Percentiles rank a stretch among this genome's conserved stretches.
These are phyloP conservation scores for Thereva nobilitata DNA, from an alignment of 2,888 invertebrate genomes.

Conservation along the genomic window DNA sequence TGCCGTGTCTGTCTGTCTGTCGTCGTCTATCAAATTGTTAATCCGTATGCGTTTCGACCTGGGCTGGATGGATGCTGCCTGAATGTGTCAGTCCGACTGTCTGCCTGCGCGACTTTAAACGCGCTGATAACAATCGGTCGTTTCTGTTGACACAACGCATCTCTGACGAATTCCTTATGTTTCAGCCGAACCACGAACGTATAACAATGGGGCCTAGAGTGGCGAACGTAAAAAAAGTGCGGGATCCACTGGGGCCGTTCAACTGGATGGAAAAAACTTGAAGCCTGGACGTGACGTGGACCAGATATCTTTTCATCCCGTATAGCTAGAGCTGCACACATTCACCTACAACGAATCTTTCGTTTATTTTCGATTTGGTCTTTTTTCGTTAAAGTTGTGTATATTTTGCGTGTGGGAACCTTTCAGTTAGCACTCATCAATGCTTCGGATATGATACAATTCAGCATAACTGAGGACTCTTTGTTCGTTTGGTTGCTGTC, in stretches of 20 bases:
- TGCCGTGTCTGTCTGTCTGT: background rate
- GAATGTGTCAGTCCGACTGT: constrained; percentile 26
- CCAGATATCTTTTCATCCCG: constrained; percentile 3
- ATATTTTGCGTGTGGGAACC: constrained; percentile 33
- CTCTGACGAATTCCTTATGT: constrained; percentile 35
- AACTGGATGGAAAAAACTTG: constrained; percentile 14
- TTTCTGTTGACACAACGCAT: constrained; percentile 35
- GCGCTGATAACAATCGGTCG: constrained; percentile 36
- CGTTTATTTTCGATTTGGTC: background rate
- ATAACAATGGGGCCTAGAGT: constrained; percentile 25
- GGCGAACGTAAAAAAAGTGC: constrained; percentile 7
- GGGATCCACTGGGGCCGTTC: constrained; percentile 24
- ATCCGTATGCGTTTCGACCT: constrained; percentile 21
- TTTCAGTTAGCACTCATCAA: constrained; percentile 25
- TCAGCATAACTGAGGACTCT: constrained; percentile 23
- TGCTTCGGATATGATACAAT: constrained; percentile 19
- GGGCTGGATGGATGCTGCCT: constrained; percentile 15
- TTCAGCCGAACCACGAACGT: constrained; percentile 28
- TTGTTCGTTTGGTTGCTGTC: constrained; percentile 25
- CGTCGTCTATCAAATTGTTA: constrained; percentile 32
- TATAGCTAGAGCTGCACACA: constrained; percentile 18
- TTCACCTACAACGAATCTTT: constrained; percentile 10
- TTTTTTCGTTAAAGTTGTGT: background rate
- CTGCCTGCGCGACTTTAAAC: constrained; percentile 16
- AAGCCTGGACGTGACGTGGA: constrained; percentile 21